Percentiles rank a stretch among this genome's conserved stretches.
Conservation (phyloP, 2,113 vertebrate genomes). For the Sylvia atricapilla region DNA sequence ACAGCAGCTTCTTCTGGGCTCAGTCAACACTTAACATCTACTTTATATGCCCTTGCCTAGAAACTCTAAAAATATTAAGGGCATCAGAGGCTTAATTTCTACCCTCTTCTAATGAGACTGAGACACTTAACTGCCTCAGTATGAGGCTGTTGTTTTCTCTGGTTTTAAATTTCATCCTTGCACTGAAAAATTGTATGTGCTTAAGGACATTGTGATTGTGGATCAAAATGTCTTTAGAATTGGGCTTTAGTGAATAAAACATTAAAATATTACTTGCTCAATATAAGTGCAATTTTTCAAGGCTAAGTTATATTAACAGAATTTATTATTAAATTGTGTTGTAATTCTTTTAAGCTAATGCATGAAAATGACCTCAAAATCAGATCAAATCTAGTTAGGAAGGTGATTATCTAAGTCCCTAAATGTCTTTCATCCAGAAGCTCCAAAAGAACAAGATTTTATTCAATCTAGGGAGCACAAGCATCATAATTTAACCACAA, state of each 20-base stretch:
- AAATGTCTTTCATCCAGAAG: conserved; percentile 14
- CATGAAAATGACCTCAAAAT: conserved; percentile 58
- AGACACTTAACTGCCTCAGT: not conserved
- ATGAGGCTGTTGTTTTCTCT: not conserved
- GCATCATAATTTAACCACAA: not conserved
- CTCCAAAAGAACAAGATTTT: not conserved
- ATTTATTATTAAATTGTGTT: conserved; percentile 58
- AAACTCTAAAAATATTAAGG: not conserved
- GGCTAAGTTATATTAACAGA: conserved; percentile 51
- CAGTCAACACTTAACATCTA: not conserved
- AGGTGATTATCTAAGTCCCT: conserved; percentile 33
- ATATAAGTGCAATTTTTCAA: conserved; percentile 30
- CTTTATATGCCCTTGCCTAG: not conserved
- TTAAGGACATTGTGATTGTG: conserved; percentile 21
- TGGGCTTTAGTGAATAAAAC: conserved; percentile 42
- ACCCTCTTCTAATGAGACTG: not conserved
- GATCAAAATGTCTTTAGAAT: conserved; percentile 48
- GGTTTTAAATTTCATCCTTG: not conserved
- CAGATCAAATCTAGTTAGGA: conserved; percentile 39
- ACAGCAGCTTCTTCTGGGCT: not conserved
- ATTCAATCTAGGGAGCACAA: not conserved
- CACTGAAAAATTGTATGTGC: not conserved
- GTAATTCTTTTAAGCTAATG: conserved; percentile 61
- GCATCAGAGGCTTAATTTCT: not conserved
- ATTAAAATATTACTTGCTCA: conserved; percentile 40